phyloP scores from a whole-genome alignment of 1,140 invertebrate genomes.

The Saccostrea glomerata region DNA sequence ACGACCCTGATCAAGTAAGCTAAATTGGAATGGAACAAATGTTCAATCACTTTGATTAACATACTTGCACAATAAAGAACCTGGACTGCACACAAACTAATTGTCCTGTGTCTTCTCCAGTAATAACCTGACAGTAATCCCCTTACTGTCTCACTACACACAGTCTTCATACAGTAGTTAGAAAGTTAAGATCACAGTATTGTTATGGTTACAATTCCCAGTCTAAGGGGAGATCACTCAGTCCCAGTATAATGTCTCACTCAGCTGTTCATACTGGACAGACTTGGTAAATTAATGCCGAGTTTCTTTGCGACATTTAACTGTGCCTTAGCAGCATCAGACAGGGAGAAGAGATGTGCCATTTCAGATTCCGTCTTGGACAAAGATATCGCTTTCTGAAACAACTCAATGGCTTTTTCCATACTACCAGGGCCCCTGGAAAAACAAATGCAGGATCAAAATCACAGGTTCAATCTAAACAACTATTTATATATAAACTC shows the following conservation, averaged over 20 bases:
- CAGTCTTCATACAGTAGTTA: too few species aligned
- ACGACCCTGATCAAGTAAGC: too few species aligned
- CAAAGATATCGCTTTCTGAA: constrained; percentile 92
- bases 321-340: constrained; percentile 91
- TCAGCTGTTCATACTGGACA: neutral
- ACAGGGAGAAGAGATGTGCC: constrained; percentile 85
- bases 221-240: neutral
- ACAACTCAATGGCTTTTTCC: constrained; percentile 88
- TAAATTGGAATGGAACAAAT: too few species aligned
- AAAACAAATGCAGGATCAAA: constrained; percentile 55
- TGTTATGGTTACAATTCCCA: neutral
- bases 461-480: neutral
- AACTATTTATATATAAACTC: neutral
- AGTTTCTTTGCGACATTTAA: constrained; percentile 87
- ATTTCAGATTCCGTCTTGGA: constrained; percentile 92
- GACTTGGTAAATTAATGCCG: constrained; percentile 80
- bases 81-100: too few species aligned
- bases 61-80: too few species aligned
- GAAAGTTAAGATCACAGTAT: constrained; percentile 1
- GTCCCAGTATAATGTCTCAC: neutral
- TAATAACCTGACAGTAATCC: too few species aligned
- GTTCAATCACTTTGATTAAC: too few species aligned
- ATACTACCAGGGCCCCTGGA: constrained; percentile 86
- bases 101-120: too few species aligned
- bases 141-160: too few species aligned